Conservation (phyloP, 1,140 invertebrate species). For the Drosophila fuyamai region DNA sequence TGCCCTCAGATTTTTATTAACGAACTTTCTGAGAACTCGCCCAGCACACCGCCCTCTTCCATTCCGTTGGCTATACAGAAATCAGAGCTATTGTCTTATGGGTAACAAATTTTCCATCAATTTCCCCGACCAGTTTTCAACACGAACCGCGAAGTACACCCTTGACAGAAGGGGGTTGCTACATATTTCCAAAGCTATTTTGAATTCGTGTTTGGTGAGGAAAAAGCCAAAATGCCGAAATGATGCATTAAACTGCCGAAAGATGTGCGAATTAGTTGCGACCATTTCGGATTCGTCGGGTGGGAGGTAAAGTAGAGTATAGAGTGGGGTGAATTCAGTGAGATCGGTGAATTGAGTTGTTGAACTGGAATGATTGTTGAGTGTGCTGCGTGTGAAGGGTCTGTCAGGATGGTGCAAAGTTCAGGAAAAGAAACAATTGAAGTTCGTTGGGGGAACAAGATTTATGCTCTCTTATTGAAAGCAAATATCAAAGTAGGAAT, state of each 20-base stretch:
- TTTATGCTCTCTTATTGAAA: neutral
- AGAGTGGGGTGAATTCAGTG: neutral
- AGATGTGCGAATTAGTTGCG: conserved; percentile 49
- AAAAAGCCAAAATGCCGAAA: conserved; percentile 22
- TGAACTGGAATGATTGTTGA: conserved; percentile 42
- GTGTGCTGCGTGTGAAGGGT: conserved; percentile 1
- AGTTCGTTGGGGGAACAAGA: neutral
- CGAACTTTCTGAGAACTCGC: conserved; percentile 31
- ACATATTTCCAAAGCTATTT: conserved; percentile 22
- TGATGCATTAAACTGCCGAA: conserved; percentile 52
- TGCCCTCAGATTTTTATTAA: conserved; percentile 45
- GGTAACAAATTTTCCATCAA: conserved; percentile 41
- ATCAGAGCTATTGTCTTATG: conserved; percentile 43
- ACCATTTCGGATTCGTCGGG: conserved; percentile 14
- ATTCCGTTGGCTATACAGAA: conserved; percentile 17
- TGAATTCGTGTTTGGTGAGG: conserved; percentile 8
- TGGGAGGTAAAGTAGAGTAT: conserved; percentile 11
- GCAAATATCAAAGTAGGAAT: conserved; percentile 2
- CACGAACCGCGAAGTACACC: conserved; percentile 21
- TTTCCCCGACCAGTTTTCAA: conserved; percentile 15
- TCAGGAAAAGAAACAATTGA: conserved; percentile 5
- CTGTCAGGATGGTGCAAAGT: conserved; percentile 7
- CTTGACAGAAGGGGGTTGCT: conserved; percentile 26
- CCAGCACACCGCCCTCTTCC: conserved; percentile 9
- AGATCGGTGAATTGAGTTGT: conserved; percentile 33